Percentiles rank a stretch among this genome's conserved stretches.
Evolutionary conservation across 1,140 invertebrate species (phyloP).

Genomic region (Vollenhovia emeryi): DNA sequence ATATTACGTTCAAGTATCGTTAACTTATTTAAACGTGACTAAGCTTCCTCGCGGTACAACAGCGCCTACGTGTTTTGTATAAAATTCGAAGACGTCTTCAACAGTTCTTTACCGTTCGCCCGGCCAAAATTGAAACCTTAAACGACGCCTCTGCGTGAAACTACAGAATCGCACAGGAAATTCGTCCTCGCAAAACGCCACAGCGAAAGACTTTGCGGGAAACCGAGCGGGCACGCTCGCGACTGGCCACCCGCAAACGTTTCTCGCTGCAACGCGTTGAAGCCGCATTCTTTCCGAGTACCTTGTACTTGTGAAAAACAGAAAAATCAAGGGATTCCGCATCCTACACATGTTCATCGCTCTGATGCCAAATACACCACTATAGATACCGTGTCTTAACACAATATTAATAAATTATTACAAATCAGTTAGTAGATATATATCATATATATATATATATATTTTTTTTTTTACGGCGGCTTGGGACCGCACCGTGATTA

Average conservation of each 20-base stretch:
- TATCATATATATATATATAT: neutral
- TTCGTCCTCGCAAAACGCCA: neutral
- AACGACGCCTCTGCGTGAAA: neutral
- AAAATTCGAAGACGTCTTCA: constrained; percentile 69
- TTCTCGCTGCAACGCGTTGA: neutral
- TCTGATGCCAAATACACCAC: neutral
- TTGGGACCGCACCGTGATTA: constrained; percentile 31
- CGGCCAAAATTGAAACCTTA: constrained; percentile 23
- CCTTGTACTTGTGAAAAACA: neutral
- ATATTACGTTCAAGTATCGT: constrained; percentile 46
- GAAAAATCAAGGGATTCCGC: neutral
- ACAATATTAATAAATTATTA: constrained; percentile 60
- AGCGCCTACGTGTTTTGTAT: constrained; percentile 55
- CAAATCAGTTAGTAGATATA: constrained; percentile 40
- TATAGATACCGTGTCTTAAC: constrained; percentile 33
- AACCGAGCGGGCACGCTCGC: neutral
- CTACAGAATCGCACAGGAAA: neutral
- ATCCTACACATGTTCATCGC: constrained; percentile 1
- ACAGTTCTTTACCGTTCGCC: constrained; percentile 52
- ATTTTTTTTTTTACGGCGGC: no score
- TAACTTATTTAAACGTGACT: constrained; percentile 69
- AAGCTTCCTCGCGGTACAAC: constrained; percentile 61
- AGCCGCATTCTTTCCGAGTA: neutral
- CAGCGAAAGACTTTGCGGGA: neutral
- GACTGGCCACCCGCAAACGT: neutral